Conservation (phyloP, 2,888 invertebrate genomes). For the Dermolepida albohirtum region DNA sequence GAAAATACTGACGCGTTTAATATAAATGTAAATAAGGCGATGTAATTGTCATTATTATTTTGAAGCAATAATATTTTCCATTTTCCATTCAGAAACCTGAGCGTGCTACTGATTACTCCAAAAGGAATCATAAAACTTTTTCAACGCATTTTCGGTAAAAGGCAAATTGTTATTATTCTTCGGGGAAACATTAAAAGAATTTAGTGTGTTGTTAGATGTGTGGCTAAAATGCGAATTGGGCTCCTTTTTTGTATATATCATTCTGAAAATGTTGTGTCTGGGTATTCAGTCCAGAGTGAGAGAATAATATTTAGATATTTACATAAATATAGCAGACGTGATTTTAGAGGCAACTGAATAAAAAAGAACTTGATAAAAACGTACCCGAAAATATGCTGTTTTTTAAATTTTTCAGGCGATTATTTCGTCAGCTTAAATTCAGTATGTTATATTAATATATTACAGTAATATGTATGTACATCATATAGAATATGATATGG, state of each 20-base stretch:
- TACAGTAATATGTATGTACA: no score
- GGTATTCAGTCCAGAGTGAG: not conserved
- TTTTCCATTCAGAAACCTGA: slow-evolving; percentile 43
- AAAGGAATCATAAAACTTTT: slow-evolving; percentile 50
- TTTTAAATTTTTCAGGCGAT: no score
- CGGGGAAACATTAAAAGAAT: slow-evolving; percentile 51
- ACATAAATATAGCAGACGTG: no score
- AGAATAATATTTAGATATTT: slow-evolving; percentile 4
- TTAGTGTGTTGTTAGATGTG: slow-evolving; percentile 43
- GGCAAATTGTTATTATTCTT: slow-evolving; percentile 52
- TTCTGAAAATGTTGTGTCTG: slow-evolving; percentile 7
- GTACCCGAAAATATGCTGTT: no score
- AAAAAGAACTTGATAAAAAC: no score
- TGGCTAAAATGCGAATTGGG: slow-evolving; percentile 6
- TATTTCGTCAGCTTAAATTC: no score
- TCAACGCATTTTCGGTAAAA: slow-evolving; percentile 47
- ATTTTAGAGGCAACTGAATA: no score
- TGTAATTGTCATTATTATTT: slow-evolving; percentile 38
- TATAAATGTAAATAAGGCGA: slow-evolving; percentile 40
- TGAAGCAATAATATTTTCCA: slow-evolving; percentile 44
- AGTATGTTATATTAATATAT: no score
- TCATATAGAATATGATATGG: no score
- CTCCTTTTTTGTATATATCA: slow-evolving; percentile 34
- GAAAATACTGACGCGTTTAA: slow-evolving; percentile 34
- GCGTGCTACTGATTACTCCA: slow-evolving; percentile 47